Evolutionary conservation across 2,888 invertebrate genomes (phyloP), one percentile per base, ranked within the genome.

Genomic region (Hipparchia sbordonii): DNA sequence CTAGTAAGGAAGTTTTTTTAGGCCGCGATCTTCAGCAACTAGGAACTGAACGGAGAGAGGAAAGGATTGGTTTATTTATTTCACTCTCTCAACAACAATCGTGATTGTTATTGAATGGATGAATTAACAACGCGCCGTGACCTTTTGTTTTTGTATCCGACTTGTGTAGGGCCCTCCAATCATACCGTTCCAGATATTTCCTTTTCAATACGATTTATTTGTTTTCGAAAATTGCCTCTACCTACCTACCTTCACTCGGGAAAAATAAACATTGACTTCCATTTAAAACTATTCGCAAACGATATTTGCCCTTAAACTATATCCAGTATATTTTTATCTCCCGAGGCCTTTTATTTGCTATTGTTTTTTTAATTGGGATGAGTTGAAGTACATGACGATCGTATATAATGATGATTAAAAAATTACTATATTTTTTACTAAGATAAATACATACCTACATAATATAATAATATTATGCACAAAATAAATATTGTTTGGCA

Each of bases 131-230:
- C 65, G 65, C 67, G 23, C 48, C 57, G 69, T 69, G 71, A 69
- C 68, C 73, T 72, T 66, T 65, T 73, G 67, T 67, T 67, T 23
- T 66, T 71, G 60, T 60, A 61, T 68, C 68, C 62, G 66, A 51
- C 65, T 69, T 39, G 52, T 45, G 60, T 13, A 71, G 68, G 60
- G 71, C 54, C 68, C 74, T 74, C 68, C 74, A 74, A 71, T 74
- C 71, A 69, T 59, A 33, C 60, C 65, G 71, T 66, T 69, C 66
- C 71, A 68, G 65, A 74, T 69, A 71, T 74, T 71, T 67, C 70
- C 62, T 73, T 74, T 74, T 13, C 71, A 56, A 68, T 68, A 45
- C 39, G 12, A 51, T 65, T 72, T 72, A 69, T 72, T 72, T 72
- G 72, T 69, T 65, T 66, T 72, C 68, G 69, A 52, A 67, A 67